phyloP scores from a whole-genome alignment of 2,113 vertebrate genomes.

The Pleuronectes platessa region DNA sequence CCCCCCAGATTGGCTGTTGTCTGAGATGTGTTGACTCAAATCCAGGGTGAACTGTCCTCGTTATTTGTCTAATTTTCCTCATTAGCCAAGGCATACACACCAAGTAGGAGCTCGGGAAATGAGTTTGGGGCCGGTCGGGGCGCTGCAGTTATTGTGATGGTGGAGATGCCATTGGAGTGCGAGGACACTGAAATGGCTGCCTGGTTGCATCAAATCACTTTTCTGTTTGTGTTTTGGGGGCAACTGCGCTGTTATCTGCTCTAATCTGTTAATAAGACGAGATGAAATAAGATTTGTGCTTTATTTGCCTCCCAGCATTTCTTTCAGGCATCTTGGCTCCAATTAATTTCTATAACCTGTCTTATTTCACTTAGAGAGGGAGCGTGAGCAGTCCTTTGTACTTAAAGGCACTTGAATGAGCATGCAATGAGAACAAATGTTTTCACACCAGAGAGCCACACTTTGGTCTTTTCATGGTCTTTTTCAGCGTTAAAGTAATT shows the following conservation, averaged over 20 bases:
- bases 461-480: conserved; percentile 25
- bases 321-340: conserved; percentile 51
- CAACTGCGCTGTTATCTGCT: conserved; percentile 27
- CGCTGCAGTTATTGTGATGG: conserved; percentile 24
- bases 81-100: conserved; percentile 50
- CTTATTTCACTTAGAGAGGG: conserved; percentile 35
- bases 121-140: conserved; percentile 33
- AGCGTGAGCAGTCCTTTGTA: conserved; percentile 32
- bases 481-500: conserved; percentile 27
- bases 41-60: conserved; percentile 47
- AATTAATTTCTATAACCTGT: conserved; percentile 48
- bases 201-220: conserved; percentile 59
- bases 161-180: conserved; percentile 39
- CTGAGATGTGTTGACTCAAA: conserved; percentile 60
- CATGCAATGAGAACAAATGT: conserved; percentile 37
- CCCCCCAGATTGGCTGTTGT: conserved; percentile 40
- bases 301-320: conserved; percentile 55
- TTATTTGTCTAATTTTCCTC: conserved; percentile 64
- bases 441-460: not conserved
- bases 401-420: conserved; percentile 53
- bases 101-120: conserved; percentile 40
- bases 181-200: conserved; percentile 47
- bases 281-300: conserved; percentile 58
- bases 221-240: conserved; percentile 41
- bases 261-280: conserved; percentile 58